Evolutionary conservation across 2,888 invertebrate genomes (phyloP).

Genomic region (Xestia rhomboidea): DNA sequence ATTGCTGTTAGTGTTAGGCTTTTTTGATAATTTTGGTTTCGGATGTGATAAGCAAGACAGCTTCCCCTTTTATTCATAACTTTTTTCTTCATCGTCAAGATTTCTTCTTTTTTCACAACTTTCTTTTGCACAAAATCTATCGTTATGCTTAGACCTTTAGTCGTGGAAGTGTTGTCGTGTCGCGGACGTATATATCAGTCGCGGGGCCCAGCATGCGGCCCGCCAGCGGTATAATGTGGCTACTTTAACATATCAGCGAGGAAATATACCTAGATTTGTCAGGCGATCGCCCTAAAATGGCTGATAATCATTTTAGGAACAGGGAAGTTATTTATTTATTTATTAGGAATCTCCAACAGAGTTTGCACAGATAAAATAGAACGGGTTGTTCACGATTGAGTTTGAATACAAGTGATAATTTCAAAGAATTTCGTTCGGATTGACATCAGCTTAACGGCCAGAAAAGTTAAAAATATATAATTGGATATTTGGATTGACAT

Average conservation of each 20-base stretch:
- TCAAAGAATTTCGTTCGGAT: not conserved
- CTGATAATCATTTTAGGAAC: constrained; percentile 29
- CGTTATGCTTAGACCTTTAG: constrained; percentile 50
- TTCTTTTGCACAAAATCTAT: not conserved
- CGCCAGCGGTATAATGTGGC: constrained; percentile 59
- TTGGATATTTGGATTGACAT: not conserved
- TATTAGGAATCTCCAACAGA: not conserved
- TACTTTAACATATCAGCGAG: constrained; percentile 66
- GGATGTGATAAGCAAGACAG: not conserved
- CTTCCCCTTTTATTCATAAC: not conserved
- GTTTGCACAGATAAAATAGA: not conserved
- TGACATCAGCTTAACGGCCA: not conserved
- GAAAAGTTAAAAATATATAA: not conserved
- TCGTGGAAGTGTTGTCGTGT: constrained; percentile 65
- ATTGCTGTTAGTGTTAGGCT: not conserved
- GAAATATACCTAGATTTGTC: constrained; percentile 70
- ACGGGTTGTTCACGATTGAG: not conserved
- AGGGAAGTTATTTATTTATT: constrained; percentile 4
- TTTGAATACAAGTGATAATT: not conserved
- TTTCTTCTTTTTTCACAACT: not conserved
- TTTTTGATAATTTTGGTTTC: not conserved
- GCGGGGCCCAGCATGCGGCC: constrained; percentile 58
- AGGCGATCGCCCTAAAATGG: constrained; percentile 66
- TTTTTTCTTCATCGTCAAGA: not conserved
- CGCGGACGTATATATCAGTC: constrained; percentile 63